Percentiles rank a stretch among this genome's conserved stretches.
These are phyloP conservation scores for Drosophila aldrichi DNA, from an alignment of 2,888 invertebrate genomes.

Conservation along the genomic window DNA sequence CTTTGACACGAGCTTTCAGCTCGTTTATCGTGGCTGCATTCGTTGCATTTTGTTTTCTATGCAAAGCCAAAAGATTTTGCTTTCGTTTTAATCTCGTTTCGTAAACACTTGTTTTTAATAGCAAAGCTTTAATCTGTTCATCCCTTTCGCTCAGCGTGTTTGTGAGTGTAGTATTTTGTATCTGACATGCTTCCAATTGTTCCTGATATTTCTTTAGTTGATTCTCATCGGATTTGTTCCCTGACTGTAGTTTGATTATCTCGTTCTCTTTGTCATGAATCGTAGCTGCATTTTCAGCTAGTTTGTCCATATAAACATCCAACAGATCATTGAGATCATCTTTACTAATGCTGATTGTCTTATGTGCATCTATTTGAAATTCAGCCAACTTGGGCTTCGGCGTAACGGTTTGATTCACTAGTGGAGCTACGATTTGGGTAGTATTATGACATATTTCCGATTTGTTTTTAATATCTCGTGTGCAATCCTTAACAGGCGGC, in stretches of 20 bases:
- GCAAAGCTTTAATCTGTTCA: conserved; percentile 44
- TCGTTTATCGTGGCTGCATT: conserved; percentile 44
- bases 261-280: conserved; percentile 61
- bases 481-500: conserved; percentile 25
- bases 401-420: conserved; percentile 38
- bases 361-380: conserved; percentile 67
- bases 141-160: conserved; percentile 39
- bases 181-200: conserved; percentile 36
- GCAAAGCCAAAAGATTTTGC: conserved; percentile 41
- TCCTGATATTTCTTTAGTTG: conserved; percentile 47
- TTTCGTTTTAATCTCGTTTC: conserved; percentile 61
- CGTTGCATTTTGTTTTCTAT: conserved; percentile 49
- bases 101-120: conserved; percentile 47
- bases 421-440: conserved; percentile 5
- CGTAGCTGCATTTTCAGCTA: conserved; percentile 65
- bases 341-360: conserved; percentile 66
- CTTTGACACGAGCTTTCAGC: conserved; percentile 31
- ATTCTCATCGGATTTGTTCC: conserved; percentile 46
- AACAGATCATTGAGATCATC: conserved; percentile 63
- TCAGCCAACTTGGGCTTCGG: conserved; percentile 56
- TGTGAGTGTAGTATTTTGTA: conserved; percentile 37
- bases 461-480: conserved; percentile 36
- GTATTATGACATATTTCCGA: conserved; percentile 31
- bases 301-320: conserved; percentile 60
- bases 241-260: conserved; percentile 48